These are phyloP conservation scores for Eremobia ochroleuca DNA, from an alignment of 2,888 invertebrate genomes.

Conservation along the genomic window DNA sequence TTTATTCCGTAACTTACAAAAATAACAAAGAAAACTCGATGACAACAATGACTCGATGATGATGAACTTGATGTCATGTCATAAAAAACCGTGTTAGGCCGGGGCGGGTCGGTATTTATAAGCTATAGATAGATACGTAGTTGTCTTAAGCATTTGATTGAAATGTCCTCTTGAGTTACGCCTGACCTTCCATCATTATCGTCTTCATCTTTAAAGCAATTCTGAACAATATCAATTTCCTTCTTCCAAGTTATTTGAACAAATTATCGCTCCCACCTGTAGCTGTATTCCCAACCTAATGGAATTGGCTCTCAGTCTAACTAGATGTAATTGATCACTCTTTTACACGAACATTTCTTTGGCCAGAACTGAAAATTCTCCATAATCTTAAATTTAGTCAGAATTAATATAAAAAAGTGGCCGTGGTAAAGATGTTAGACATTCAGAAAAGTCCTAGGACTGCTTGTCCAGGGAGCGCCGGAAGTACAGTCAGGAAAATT, in stretches of 20 bases:
- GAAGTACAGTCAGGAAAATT: not conserved
- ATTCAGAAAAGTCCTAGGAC: not conserved
- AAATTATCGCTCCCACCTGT: slow-evolving; percentile 41
- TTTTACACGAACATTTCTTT: slow-evolving; percentile 18
- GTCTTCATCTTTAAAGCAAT: not conserved
- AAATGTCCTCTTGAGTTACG: not conserved
- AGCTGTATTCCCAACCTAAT: slow-evolving; percentile 25
- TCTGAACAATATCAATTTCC: slow-evolving; percentile 19
- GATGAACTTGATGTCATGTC: not conserved
- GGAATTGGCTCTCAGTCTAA: slow-evolving; percentile 18
- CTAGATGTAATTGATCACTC: slow-evolving; percentile 48
- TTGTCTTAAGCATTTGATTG: no score
- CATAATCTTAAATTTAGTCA: not conserved
- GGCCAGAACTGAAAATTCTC: not conserved
- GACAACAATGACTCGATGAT: no score
- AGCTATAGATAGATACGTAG: not conserved
- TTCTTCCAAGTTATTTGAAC: slow-evolving; percentile 24
- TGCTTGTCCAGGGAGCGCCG: no score
- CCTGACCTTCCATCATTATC: not conserved
- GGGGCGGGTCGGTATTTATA: not conserved
- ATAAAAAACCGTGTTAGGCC: not conserved
- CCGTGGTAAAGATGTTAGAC: not conserved
- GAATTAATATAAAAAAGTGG: not conserved
- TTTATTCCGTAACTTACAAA: no score
- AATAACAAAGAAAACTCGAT: not conserved